Conservation (phyloP, 2,797 vertebrate species). For the Scyliorhinus canicula region DNA sequence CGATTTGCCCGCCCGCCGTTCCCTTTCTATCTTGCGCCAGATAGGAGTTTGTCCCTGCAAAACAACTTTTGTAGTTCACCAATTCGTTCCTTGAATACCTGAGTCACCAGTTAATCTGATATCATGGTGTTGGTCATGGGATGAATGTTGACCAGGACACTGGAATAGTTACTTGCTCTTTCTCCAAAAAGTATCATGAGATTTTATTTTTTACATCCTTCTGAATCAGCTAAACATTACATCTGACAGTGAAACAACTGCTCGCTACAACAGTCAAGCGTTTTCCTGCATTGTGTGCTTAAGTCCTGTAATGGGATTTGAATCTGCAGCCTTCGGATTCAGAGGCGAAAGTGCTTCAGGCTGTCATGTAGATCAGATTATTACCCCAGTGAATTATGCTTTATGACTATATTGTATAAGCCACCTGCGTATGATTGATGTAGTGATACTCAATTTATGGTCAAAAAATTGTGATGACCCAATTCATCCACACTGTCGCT, state of each 20-base stretch:
- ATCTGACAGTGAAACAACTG: background rate
- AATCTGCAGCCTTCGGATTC: background rate
- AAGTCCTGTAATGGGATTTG: background rate
- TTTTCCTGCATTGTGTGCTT: too few relatives aligned
- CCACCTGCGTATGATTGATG: background rate
- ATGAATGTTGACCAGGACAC: background rate
- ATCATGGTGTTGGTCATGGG: background rate
- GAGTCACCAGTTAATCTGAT: background rate
- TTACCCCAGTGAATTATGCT: background rate
- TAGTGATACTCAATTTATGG: background rate
- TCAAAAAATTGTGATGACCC: background rate
- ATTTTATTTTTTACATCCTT: background rate
- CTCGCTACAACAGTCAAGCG: background rate
- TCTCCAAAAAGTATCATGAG: background rate
- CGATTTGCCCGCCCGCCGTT: too few relatives aligned
- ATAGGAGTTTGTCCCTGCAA: too few relatives aligned
- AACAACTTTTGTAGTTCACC: too few relatives aligned
- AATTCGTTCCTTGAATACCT: too few relatives aligned
- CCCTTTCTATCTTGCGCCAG: too few relatives aligned
- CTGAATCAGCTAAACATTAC: background rate
- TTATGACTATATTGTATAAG: background rate
- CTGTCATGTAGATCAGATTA: background rate
- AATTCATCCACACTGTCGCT: background rate
- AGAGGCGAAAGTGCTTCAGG: background rate
- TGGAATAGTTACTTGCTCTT: background rate